Evolutionary conservation across 2,797 vertebrate species (phyloP), one percentile per base, ranked within the genome.

Genomic region (Rhinogobio ventralis): DNA sequence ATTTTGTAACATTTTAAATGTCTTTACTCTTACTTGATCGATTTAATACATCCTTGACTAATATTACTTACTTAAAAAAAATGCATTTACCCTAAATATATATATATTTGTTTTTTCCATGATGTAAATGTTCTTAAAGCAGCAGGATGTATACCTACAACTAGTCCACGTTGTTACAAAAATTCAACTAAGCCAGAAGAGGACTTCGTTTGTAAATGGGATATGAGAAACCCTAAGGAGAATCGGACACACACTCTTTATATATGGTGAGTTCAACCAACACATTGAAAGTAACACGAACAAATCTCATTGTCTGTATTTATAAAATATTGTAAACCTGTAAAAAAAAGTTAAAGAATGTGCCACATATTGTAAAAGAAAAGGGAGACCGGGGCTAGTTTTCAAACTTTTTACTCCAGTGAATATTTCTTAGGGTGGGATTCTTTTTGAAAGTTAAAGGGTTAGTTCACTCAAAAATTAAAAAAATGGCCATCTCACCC

Each of bases 151-250:
- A 42, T 55, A n/a, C 36, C 85, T n/a, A 74, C 60, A 82, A 74
- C 81, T 3, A 78, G 25, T 14, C 85, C 53, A 79, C 39, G 42
- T 7, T 89, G 88, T 79, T 89, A 79, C 67, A 89, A 86, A 82
- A 36, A 10, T 9, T 86, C 71, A 28, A 87, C 85, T 33, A 5
- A 0, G 14, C 8, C 0, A 2, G 28, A 71, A 0, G 83, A 89
- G 10, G 87, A 89, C 46, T 88, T 88, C 46, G 23, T 20, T 9
- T 89, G 88, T 71, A 14, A 71, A 85, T 89, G 88, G 88, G 15
- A 79, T n/a, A 81, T 85, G 13, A 46, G 5, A 57, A 72, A 81
- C 17, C 7, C 5, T 49, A 7, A 75, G 42, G 76, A 77, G 20
- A 62, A 62, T 45, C 82, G 69, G 45, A 75, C 6, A 45, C 87